A percentile compares a stretch with the other conserved stretches of the same genome.
phyloP scores from a whole-genome alignment of 1,140 invertebrate genomes.

The Cyclargus thomasi region DNA sequence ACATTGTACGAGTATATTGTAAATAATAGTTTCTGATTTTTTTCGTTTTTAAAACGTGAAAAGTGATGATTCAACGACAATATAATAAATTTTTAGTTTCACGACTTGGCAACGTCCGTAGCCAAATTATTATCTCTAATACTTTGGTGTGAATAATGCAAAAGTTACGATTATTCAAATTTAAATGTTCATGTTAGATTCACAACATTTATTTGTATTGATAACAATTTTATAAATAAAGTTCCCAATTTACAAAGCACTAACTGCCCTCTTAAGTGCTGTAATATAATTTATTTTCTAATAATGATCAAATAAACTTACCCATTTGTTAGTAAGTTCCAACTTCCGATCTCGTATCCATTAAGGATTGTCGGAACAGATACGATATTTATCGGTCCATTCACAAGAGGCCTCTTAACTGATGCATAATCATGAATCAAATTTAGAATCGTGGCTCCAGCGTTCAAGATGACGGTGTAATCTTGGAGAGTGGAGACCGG shows the following conservation, averaged over 20 bases:
- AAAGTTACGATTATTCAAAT: no score
- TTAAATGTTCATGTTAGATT: no score
- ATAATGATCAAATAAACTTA: conserved; percentile 29
- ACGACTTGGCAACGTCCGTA: no score
- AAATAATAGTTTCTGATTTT: not conserved
- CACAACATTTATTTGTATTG: no score
- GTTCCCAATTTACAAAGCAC: no score
- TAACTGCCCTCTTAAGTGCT: no score
- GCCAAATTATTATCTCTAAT: no score
- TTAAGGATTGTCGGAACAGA: conserved; percentile 45
- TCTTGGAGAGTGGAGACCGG: conserved; percentile 35
- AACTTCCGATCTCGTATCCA: conserved; percentile 58
- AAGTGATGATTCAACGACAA: no score
- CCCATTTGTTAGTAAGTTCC: conserved; percentile 62
- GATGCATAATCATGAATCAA: conserved; percentile 48
- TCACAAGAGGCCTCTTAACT: conserved; percentile 42
- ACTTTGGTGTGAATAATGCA: no score
- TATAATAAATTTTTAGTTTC: no score
- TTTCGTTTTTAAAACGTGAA: no score
- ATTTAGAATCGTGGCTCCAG: conserved; percentile 47
- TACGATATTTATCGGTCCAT: conserved; percentile 59
- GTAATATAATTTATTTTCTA: not conserved
- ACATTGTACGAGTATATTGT: not conserved
- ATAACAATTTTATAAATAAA: no score
- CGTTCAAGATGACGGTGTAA: conserved; percentile 46